Conservation (phyloP, 1,140 invertebrate genomes). For the Antheraea mylitta region DNA sequence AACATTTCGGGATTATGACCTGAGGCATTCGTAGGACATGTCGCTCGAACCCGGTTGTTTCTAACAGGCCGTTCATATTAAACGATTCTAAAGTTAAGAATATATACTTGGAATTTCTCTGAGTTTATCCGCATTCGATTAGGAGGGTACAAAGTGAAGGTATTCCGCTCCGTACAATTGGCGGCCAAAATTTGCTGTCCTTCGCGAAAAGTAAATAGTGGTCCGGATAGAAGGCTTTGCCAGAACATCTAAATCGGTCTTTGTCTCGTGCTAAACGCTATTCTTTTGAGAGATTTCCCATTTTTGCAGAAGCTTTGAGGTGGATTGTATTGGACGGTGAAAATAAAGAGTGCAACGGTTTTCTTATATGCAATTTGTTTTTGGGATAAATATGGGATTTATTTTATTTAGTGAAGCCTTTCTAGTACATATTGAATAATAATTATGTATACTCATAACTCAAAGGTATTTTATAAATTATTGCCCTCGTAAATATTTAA, state of each 20-base stretch:
- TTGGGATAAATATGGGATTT: slow-evolving; percentile 4
- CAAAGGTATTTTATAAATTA: too few species aligned
- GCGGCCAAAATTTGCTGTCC: slow-evolving; percentile 45
- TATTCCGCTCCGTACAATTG: slow-evolving; percentile 52
- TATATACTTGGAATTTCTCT: slow-evolving; percentile 26
- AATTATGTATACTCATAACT: too few species aligned
- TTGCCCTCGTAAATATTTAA: too few species aligned
- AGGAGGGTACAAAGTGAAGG: slow-evolving; percentile 22
- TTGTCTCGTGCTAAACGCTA: slow-evolving; percentile 70
- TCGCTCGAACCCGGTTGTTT: slow-evolving; percentile 28
- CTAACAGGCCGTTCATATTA: slow-evolving; percentile 28
- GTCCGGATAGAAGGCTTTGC: slow-evolving; percentile 52
- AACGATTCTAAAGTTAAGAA: slow-evolving; percentile 25
- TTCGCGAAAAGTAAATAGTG: slow-evolving; percentile 70
- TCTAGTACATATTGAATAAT: too few species aligned
- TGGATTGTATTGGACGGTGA: slow-evolving; percentile 58
- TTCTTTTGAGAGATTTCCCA: slow-evolving; percentile 73
- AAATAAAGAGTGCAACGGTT: slow-evolving; percentile 37
- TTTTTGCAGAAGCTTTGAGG: slow-evolving; percentile 56
- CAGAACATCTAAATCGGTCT: slow-evolving; percentile 70
- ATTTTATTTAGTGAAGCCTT: background rate
- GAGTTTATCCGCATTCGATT: slow-evolving; percentile 24
- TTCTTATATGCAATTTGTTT: slow-evolving; percentile 20
- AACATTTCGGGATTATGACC: slow-evolving; percentile 49
- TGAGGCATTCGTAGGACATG: slow-evolving; percentile 43